These are phyloP conservation scores for Ceratitis capitata DNA, from an alignment of 1,140 invertebrate species.

Conservation along the genomic window DNA sequence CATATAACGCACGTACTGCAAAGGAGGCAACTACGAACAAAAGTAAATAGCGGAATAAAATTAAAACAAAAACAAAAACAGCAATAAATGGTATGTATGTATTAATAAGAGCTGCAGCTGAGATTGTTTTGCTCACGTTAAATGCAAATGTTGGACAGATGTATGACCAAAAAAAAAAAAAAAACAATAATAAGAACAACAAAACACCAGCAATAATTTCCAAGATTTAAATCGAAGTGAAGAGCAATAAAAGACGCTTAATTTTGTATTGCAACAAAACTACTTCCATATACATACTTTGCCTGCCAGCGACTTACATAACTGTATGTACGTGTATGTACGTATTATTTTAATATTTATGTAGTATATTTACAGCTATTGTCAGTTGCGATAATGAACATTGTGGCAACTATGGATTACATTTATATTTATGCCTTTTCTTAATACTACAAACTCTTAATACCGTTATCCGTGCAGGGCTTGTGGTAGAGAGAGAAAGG, in stretches of 20 bases:
- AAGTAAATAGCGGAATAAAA: background rate
- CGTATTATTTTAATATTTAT: background rate
- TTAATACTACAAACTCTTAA: background rate
- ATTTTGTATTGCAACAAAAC: conserved; percentile 37
- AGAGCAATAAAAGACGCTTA: conserved; percentile 22
- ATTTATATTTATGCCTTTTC: background rate
- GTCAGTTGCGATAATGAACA: background rate
- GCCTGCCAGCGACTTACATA: background rate
- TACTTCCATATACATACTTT: no score
- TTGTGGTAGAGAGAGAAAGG: background rate
- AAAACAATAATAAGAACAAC: background rate
- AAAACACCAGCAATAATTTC: background rate
- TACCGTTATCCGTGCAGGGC: background rate
- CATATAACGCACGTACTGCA: conserved; percentile 4
- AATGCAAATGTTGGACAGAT: background rate
- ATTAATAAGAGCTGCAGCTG: background rate
- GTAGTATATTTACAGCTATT: background rate
- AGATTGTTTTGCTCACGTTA: background rate
- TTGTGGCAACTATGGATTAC: conserved; percentile 3
- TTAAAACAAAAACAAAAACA: background rate
- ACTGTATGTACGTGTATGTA: no score
- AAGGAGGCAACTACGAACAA: background rate
- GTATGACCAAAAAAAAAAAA: background rate
- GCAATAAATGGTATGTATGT: no score
- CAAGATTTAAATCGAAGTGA: background rate